Evolutionary conservation across 2,888 invertebrate species (phyloP), one percentile per base, ranked within the genome.

Genomic region (Pterostichus madidus): DNA sequence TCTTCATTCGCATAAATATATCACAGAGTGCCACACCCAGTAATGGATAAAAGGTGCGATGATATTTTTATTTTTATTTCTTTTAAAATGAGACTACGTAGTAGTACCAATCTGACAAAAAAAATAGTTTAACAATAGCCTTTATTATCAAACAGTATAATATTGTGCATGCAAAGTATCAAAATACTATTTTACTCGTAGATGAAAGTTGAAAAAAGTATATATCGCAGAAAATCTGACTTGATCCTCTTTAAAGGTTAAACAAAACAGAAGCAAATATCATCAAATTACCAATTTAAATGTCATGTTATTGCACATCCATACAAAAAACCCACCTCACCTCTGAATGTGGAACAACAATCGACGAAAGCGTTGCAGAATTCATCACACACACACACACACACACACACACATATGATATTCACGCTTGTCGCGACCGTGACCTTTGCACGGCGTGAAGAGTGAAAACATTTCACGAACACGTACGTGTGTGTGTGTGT

Each of bases 361-460:
- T 56, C 17, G 4, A 44, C 17, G 68, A 71, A 71, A 71, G 68
- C 17, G 46, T 71, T 71, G 39, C 15, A 71, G 68, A 71, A 13
- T 17, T 39, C 68, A 13, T 32, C 61, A 35, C 64, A 31, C 39
- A 15, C 32, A 31, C 11, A 59, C 64, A 31, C 39, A 15, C 32
- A 31, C 11, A 59, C 17, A 24, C 10, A 0, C n/a, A 52, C 52
- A 7, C 44, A 44, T 46, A 17, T 71, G 68, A 39, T 71, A 71
- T 17, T 71, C 44, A 71, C 64, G 35, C 64, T 13, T 49, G 56
- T 35, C 15, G 68, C 76, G 68, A 68, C 80, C 80, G 68, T 80
- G 80, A 80, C 80, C 80, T 80, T 80, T 80, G 80, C 31, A 80
- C 46, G 46, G 64, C 35, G 4, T 15, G 52, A 80, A 80, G 80